A percentile compares a stretch with the other conserved stretches of the same genome.
Conservation (phyloP, 2,888 invertebrate species). For the Cyrtodaria siliqua region DNA sequence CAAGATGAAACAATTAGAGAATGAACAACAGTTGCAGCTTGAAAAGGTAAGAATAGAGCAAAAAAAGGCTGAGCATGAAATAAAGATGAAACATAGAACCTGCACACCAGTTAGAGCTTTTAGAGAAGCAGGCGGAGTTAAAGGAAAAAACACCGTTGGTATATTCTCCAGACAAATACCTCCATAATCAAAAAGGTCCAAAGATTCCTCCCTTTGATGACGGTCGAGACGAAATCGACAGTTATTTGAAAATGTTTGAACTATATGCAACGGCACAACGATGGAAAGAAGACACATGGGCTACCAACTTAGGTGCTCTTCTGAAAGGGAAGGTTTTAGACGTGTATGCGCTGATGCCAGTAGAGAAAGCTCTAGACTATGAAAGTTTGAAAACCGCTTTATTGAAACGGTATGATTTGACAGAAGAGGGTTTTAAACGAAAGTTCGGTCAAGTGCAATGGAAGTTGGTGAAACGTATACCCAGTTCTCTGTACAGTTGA, state of each 20-base stretch:
- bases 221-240: not conserved
- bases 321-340: slow-evolving; percentile 41
- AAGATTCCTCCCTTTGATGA: slow-evolving; percentile 8
- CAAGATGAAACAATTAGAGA: no score
- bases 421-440: slow-evolving; percentile 37
- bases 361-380: slow-evolving; percentile 33
- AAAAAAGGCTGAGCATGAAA: no score
- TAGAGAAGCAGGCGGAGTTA: no score
- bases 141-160: no score
- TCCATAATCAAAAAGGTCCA: not conserved
- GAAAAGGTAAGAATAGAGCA: no score
- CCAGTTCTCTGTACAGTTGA: slow-evolving; percentile 24
- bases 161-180: no score
- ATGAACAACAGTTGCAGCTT: no score
- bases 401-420: slow-evolving; percentile 37
- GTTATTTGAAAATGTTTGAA: slow-evolving; percentile 9
- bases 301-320: slow-evolving; percentile 29
- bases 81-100: no score
- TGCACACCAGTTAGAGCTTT: no score
- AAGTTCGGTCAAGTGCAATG: slow-evolving; percentile 22
- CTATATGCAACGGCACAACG: not conserved
- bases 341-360: slow-evolving; percentile 31
- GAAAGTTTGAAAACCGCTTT: slow-evolving; percentile 29
- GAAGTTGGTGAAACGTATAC: slow-evolving; percentile 39
- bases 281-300: slow-evolving; percentile 7